These are phyloP conservation scores for Tipula vernalis DNA, from an alignment of 2,888 invertebrate species.

Conservation along the genomic window DNA sequence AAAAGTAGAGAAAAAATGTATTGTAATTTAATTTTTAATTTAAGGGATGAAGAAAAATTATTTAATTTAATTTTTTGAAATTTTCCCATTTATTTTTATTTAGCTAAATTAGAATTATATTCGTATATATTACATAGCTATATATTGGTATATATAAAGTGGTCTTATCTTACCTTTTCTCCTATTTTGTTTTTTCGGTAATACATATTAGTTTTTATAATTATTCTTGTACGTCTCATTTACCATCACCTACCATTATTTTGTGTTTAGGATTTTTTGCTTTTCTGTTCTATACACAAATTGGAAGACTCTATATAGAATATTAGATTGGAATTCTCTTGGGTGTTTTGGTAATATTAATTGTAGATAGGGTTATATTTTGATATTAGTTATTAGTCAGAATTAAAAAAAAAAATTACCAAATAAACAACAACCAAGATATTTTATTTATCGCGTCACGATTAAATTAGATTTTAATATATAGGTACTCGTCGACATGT, in stretches of 20 bases:
- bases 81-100: background rate
- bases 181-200: background rate
- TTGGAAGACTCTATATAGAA: background rate
- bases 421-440: background rate
- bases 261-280: background rate
- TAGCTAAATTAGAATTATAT: background rate
- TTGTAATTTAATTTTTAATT: conserved; percentile 4
- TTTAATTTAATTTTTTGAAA: background rate
- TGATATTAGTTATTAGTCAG: background rate
- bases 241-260: conserved; percentile 4
- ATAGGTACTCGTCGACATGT: background rate
- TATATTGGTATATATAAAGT: background rate
- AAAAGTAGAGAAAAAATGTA: background rate
- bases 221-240: background rate
- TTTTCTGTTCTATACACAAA: background rate
- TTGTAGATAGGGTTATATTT: background rate
- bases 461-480: background rate
- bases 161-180: background rate
- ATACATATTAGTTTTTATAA: background rate
- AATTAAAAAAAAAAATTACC: background rate
- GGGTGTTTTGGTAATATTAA: background rate
- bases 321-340: background rate
- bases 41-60: background rate
- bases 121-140: background rate
- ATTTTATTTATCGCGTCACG: background rate